phyloP scores from a whole-genome alignment of 1,140 invertebrate species.

The Copidosoma floridanum region DNA sequence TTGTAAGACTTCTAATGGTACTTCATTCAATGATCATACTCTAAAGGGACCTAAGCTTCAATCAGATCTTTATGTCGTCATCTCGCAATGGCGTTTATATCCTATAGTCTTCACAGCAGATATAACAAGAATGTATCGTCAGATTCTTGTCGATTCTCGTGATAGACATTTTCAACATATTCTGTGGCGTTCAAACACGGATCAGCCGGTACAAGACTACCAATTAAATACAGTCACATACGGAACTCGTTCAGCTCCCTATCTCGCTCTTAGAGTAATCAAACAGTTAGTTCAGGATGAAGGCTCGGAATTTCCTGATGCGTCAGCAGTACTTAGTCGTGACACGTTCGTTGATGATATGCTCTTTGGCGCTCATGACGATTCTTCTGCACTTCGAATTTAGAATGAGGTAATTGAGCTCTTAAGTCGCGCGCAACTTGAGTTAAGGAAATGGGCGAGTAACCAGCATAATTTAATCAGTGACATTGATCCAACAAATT shows the following conservation, averaged over 20 bases:
- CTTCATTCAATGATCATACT: not conserved
- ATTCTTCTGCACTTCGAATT: not conserved
- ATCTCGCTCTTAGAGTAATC: not conserved
- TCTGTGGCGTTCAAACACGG: not conserved
- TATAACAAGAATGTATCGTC: not conserved
- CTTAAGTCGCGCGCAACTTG: conserved; percentile 27
- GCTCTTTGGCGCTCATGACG: conserved; percentile 16
- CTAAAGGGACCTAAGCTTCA: not conserved
- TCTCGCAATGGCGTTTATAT: not conserved
- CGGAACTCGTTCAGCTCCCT: not conserved
- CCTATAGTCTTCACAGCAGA: not conserved
- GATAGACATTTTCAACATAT: conserved; percentile 7
- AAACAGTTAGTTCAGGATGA: not conserved
- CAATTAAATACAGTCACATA: not conserved
- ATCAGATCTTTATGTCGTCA: too few relatives aligned
- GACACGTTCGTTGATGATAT: conserved; percentile 18
- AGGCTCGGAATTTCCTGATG: not conserved
- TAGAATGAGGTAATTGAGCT: conserved; percentile 24
- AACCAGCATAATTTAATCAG: conserved; percentile 16
- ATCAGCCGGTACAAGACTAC: not conserved
- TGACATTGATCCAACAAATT: too few relatives aligned
- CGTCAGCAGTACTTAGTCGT: not conserved
- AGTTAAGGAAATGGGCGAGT: conserved; percentile 35
- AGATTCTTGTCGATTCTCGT: not conserved
- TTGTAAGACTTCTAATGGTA: not conserved